Evolutionary conservation across 2,113 vertebrate species (phyloP).

Genomic region (Paramisgurnus dabryanus): DNA sequence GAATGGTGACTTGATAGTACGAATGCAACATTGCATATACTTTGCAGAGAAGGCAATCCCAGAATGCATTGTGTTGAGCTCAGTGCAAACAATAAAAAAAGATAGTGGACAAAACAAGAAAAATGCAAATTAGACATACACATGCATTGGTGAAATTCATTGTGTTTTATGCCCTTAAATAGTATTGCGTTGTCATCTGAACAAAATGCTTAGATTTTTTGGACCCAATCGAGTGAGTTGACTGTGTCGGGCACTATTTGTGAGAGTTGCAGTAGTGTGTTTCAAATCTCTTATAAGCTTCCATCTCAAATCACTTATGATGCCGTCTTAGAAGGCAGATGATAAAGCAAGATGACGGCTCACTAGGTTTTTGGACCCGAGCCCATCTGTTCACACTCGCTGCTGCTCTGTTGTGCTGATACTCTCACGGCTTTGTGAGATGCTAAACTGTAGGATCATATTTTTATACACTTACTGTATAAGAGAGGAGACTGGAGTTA

Average conservation of each 20-base stretch:
- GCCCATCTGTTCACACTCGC: constrained; percentile 3
- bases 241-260: background rate
- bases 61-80: background rate
- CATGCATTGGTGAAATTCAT: too few species aligned
- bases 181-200: background rate
- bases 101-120: background rate
- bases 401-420: background rate
- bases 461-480: too few species aligned
- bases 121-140: background rate
- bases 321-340: background rate
- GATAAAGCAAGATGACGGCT: background rate
- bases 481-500: too few species aligned
- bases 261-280: background rate
- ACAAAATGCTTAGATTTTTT: too few species aligned
- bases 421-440: background rate
- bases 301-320: background rate
- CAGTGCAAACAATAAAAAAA: background rate
- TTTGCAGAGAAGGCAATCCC: background rate
- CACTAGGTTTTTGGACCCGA: background rate
- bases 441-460: background rate
- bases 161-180: too few species aligned
- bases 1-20: too few species aligned
- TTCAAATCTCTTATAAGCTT: too few species aligned
- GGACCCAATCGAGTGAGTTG: background rate
- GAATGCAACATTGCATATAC: background rate